phyloP scores from a whole-genome alignment of 2,113 vertebrate species.

The Harpagus bidentatus region DNA sequence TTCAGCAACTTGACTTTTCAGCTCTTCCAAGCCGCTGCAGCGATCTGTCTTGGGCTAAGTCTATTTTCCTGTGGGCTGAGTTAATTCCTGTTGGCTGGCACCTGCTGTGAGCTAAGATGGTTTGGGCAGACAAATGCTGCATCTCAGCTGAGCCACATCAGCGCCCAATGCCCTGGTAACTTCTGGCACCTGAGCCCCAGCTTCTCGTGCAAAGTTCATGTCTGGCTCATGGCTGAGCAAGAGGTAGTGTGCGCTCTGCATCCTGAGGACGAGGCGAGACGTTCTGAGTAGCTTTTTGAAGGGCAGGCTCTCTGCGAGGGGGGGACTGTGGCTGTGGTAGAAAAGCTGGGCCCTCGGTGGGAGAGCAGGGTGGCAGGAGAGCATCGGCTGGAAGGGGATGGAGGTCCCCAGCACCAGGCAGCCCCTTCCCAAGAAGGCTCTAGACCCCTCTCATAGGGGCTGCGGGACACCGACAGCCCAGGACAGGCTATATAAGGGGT shows the following conservation, averaged over 20 bases:
- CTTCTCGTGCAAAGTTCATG: neutral
- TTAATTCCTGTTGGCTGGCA: neutral
- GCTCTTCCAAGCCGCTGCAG: neutral
- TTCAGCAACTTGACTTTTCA: neutral
- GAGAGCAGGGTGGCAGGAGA: neutral
- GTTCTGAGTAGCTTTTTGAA: neutral
- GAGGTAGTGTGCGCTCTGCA: rapidly evolving
- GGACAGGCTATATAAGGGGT: neutral
- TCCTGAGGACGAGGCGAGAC: neutral
- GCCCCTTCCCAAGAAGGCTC: neutral
- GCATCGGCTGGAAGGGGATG: neutral
- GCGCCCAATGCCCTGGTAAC: neutral
- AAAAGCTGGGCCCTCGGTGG: neutral
- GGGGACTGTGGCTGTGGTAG: neutral
- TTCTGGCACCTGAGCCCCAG: neutral
- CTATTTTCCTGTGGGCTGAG: neutral
- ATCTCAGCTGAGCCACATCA: neutral
- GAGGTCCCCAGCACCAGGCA: neutral
- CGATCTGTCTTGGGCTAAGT: neutral
- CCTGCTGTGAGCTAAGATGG: neutral
- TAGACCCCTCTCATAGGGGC: neutral
- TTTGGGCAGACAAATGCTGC: neutral
- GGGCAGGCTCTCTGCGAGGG: neutral
- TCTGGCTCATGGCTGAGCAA: neutral
- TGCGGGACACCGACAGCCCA: neutral